A percentile compares a stretch with the other conserved stretches of the same genome.
Evolutionary conservation across 2,888 invertebrate genomes (phyloP).

Genomic region (Ormyrus rosae): DNA sequence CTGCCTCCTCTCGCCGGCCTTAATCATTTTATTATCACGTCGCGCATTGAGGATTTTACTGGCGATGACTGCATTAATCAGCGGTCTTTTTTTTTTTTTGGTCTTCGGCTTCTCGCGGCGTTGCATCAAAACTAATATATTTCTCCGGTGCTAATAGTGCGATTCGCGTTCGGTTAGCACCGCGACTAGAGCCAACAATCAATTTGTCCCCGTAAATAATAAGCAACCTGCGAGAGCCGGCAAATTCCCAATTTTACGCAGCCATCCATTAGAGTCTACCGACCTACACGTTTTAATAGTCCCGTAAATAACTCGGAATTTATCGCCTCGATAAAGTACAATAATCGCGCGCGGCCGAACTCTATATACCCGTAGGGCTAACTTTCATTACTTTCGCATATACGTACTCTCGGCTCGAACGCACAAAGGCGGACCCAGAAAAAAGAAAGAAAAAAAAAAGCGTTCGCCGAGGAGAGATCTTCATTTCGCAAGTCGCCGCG

Average conservation of each 20-base stretch:
- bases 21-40: no score
- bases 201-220: slow-evolving; percentile 19
- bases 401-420: not conserved
- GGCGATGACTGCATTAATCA: no score
- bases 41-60: no score
- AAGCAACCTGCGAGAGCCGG: not conserved
- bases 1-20: no score
- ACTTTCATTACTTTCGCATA: no score
- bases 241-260: not conserved
- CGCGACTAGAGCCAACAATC: not conserved
- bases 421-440: not conserved
- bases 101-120: no score
- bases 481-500: slow-evolving; percentile 15
- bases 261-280: slow-evolving; percentile 11
- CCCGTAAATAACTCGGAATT: slow-evolving; percentile 35
- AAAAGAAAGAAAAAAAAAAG: no score
- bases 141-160: not conserved
- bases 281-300: slow-evolving; percentile 15
- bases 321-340: slow-evolving; percentile 24
- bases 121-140: not conserved
- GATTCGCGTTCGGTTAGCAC: not conserved
- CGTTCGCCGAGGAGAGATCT: not conserved
- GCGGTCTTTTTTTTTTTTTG: no score
- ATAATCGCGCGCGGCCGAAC: not conserved
- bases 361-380: no score